phyloP scores from a whole-genome alignment of 2,888 invertebrate species.

The Tenthredo scrophulariae region DNA sequence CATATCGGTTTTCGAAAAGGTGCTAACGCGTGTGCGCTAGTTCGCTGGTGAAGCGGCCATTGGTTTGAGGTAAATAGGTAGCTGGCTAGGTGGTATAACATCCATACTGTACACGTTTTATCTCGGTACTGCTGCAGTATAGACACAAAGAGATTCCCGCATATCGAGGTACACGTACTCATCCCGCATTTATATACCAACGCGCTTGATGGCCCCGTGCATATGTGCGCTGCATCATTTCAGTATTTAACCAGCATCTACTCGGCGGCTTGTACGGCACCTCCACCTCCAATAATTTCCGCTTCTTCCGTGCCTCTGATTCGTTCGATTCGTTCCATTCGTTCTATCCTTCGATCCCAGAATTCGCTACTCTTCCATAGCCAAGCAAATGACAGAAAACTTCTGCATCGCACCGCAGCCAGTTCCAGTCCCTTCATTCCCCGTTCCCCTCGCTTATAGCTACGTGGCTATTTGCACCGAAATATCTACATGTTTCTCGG shows the following conservation, averaged over 20 bases:
- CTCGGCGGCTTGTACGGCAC: background rate
- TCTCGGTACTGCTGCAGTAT: background rate
- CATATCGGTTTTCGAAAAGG: constrained; percentile 38
- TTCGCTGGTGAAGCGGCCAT: constrained; percentile 26
- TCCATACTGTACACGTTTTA: constrained; percentile 6
- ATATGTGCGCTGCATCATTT: constrained; percentile 16
- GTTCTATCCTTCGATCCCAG: background rate
- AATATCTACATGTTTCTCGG: background rate
- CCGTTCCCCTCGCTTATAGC: background rate
- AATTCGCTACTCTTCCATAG: background rate
- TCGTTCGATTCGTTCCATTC: constrained; percentile 2
- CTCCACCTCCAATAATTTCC: background rate
- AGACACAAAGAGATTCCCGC: constrained; percentile 28
- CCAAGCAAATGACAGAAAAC: constrained; percentile 10
- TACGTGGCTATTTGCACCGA: background rate
- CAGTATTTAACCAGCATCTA: constrained; percentile 23
- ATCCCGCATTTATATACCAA: background rate
- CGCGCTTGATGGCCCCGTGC: background rate
- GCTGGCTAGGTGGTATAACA: constrained; percentile 26
- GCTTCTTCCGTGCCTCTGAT: background rate
- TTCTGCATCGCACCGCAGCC: background rate
- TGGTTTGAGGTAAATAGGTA: constrained; percentile 27
- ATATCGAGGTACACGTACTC: background rate
- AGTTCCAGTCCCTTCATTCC: background rate
- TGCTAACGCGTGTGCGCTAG: constrained; percentile 36